phyloP scores from a whole-genome alignment of 2,113 vertebrate genomes.

The Ramphastos sulfuratus region DNA sequence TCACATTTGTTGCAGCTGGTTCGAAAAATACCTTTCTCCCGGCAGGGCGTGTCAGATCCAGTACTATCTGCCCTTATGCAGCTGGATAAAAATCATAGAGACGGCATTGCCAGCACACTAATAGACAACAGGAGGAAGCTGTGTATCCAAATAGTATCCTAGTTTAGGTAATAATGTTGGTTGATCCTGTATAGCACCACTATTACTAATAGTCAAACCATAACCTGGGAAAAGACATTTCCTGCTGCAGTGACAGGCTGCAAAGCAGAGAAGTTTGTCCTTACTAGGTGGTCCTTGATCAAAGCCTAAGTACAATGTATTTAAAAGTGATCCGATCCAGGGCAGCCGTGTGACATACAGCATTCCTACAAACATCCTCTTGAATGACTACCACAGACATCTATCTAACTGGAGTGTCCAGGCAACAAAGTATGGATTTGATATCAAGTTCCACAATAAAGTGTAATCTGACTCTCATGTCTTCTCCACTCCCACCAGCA shows the following conservation, averaged over 20 bases:
- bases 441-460: neutral
- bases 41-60: accelerated
- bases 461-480: neutral
- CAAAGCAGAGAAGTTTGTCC: neutral
- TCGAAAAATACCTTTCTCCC: neutral
- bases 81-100: neutral
- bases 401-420: neutral
- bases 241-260: neutral
- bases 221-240: neutral
- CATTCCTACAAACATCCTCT: slow-evolving; percentile 24
- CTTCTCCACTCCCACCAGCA: neutral
- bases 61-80: neutral
- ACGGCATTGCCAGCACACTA: neutral
- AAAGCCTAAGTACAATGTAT: neutral
- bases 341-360: neutral
- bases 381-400: neutral
- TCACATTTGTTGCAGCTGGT: neutral
- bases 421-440: neutral
- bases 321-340: neutral
- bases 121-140: neutral
- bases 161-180: neutral
- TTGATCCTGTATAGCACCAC: neutral
- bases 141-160: neutral
- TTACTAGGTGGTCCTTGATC: neutral
- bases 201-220: neutral